A percentile compares a stretch with the other conserved stretches of the same genome.
Evolutionary conservation across 2,888 invertebrate species (phyloP).

Genomic region (Hypena proboscidalis): DNA sequence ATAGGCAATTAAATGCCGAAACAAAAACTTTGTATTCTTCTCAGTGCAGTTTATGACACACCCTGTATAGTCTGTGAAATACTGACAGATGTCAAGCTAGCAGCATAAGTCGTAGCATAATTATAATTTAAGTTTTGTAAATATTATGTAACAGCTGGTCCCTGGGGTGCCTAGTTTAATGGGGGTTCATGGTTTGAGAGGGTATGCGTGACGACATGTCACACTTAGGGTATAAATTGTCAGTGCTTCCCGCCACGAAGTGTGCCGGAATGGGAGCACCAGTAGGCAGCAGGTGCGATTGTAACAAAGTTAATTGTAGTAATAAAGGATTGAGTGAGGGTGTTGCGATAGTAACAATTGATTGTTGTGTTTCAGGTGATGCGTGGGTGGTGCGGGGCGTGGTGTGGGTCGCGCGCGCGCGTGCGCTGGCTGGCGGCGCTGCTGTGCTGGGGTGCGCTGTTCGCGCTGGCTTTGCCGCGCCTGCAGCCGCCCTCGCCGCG

Average conservation of each 20-base stretch:
- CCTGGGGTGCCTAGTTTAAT: background rate
- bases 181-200: background rate
- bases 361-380: constrained; percentile 60
- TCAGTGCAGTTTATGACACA: too few relatives aligned
- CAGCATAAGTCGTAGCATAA: too few relatives aligned
- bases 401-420: constrained; percentile 62
- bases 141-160: background rate
- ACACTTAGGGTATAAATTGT: constrained; percentile 1
- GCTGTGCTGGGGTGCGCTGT: constrained; percentile 72
- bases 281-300: too few relatives aligned
- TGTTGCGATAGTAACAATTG: background rate
- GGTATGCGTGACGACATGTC: constrained; percentile 3
- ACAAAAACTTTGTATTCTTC: background rate
- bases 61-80: too few relatives aligned
- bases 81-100: too few relatives aligned
- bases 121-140: too few relatives aligned
- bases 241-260: background rate
- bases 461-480: constrained; percentile 65
- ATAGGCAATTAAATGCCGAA: too few relatives aligned
- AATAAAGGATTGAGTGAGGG: too few relatives aligned
- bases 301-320: too few relatives aligned
- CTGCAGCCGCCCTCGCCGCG: constrained; percentile 54
- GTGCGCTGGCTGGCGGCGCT: constrained; percentile 73
- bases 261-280: constrained; percentile 4
- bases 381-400: constrained; percentile 68